These are phyloP conservation scores for Thymelicus acteon DNA, from an alignment of 2,888 invertebrate species.

Conservation along the genomic window DNA sequence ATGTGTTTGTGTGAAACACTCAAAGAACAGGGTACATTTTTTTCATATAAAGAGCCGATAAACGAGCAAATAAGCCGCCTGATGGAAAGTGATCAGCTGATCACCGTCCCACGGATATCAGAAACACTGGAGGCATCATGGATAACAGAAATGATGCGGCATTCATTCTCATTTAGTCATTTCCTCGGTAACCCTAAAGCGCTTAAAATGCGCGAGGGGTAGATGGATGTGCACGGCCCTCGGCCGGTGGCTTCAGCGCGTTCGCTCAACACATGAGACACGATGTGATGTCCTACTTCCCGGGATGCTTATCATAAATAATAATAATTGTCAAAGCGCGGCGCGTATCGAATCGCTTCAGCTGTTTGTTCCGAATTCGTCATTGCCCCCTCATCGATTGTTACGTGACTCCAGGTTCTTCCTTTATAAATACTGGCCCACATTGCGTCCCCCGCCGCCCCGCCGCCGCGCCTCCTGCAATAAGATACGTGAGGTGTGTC, in stretches of 20 bases:
- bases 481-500: conserved; percentile 26
- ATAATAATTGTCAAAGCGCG: not conserved
- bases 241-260: too few species aligned
- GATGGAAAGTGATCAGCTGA: too few species aligned
- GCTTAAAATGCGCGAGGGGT: too few species aligned
- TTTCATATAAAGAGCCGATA: too few species aligned
- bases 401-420: conserved; percentile 24
- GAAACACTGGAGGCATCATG: too few species aligned
- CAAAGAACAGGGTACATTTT: conserved; percentile 9
- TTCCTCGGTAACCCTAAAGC: too few species aligned
- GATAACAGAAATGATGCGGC: too few species aligned
- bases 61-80: too few species aligned
- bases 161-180: too few species aligned
- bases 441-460: conserved; percentile 20
- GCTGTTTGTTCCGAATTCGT: not conserved
- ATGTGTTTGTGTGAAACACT: not conserved
- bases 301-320: not conserved
- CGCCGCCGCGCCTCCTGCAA: conserved; percentile 18
- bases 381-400: conserved; percentile 19
- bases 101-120: too few species aligned
- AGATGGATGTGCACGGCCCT: too few species aligned
- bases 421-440: conserved; percentile 32
- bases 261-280: not conserved
- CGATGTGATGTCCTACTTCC: not conserved
- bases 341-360: not conserved